Percentiles rank a stretch among this genome's conserved stretches.
Conservation (phyloP, 2,888 invertebrate genomes). For the Drosophila antonietae region DNA sequence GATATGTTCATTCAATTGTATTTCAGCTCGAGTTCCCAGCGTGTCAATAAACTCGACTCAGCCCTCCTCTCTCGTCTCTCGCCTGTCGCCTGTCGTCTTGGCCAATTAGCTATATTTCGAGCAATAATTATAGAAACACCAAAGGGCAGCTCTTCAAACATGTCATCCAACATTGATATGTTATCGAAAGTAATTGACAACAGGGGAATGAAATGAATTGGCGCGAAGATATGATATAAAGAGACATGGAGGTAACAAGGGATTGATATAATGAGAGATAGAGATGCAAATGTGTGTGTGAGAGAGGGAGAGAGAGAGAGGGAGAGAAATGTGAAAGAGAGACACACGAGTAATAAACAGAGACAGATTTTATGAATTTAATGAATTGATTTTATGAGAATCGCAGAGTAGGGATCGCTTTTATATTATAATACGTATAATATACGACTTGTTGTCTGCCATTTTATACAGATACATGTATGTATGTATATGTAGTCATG, state of each 20-base stretch:
- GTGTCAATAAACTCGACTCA: constrained; percentile 66
- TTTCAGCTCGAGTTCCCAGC: constrained; percentile 34
- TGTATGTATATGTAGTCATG: too few relatives aligned
- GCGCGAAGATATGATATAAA: background rate
- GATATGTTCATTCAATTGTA: constrained; percentile 78
- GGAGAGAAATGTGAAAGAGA: background rate
- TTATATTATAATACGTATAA: too few relatives aligned
- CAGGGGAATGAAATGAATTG: background rate
- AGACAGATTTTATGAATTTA: background rate
- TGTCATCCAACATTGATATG: background rate
- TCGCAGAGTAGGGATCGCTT: background rate
- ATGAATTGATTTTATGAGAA: background rate
- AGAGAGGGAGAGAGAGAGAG: background rate
- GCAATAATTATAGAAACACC: background rate
- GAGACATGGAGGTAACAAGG: background rate
- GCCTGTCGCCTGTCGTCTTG: background rate
- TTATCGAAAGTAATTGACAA: constrained; percentile 7
- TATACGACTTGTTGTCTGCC: too few relatives aligned
- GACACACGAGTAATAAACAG: background rate
- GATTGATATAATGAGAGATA: too few relatives aligned
- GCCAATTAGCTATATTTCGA: constrained; percentile 31
- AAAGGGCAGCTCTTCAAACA: constrained; percentile 24
- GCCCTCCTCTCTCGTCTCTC: background rate
- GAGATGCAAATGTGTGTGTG: too few relatives aligned
- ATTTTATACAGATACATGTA: too few relatives aligned